Evolutionary conservation across 2,888 invertebrate species (phyloP).

Genomic region (Balanococcus diminutus): DNA sequence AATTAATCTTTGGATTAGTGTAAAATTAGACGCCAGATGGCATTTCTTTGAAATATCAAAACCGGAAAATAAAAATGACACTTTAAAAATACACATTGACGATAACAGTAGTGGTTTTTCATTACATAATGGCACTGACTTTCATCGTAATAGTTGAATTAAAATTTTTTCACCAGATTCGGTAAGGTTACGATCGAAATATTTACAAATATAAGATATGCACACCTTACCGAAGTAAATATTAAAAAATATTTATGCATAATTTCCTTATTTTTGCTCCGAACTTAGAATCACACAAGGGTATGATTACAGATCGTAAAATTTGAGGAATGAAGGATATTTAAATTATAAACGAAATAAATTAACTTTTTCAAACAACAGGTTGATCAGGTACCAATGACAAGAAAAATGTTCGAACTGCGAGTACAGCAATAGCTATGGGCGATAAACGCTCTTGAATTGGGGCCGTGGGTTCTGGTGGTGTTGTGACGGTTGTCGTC

Average conservation of each 20-base stretch:
- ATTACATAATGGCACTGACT: neutral
- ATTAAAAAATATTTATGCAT: too few relatives aligned
- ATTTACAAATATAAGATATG: too few relatives aligned
- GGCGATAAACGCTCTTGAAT: constrained; percentile 43
- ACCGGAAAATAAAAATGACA: neutral
- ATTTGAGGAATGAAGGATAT: neutral
- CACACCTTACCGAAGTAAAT: too few relatives aligned
- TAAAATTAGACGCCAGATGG: neutral
- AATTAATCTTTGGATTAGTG: constrained; percentile 2
- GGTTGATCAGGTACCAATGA: constrained; percentile 50
- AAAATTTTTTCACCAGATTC: neutral
- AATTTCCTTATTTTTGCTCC: neutral
- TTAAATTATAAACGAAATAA: neutral
- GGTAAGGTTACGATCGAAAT: neutral
- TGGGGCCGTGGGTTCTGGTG: constrained; percentile 14
- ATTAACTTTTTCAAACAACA: neutral
- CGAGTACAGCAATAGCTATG: constrained; percentile 31
- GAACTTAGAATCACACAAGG: neutral
- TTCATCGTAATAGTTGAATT: neutral
- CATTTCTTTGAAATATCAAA: neutral
- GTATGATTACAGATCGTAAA: neutral
- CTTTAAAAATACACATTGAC: neutral
- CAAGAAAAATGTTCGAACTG: constrained; percentile 47
- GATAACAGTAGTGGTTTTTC: neutral
- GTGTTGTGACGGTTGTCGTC: neutral